Evolutionary conservation across 2,888 invertebrate species (phyloP), one percentile per base, ranked within the genome.

Genomic region (Chrysolina americana): DNA sequence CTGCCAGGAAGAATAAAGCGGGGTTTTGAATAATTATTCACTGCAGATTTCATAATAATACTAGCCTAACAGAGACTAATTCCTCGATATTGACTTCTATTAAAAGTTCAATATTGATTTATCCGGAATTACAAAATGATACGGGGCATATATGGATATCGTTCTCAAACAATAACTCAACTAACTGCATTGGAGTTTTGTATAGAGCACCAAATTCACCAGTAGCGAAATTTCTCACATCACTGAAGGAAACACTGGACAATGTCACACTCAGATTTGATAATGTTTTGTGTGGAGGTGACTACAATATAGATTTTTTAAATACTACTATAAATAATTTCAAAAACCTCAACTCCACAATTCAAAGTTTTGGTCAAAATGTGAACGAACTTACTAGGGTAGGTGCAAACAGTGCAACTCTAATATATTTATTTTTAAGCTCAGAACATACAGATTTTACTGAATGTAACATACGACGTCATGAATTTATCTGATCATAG

Each of bases 241-340:
- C 15, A 50, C 15, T 59, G 23, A 23, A 59, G 23, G 59, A 59
- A 59, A 21, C 10, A 2, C 59, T 59, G 10, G 17, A 19, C 23
- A 59, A 21, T 59, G 59, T 59, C 59, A 59, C 59, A 59, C 59
- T 21, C 23, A 28, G 23, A 59, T 59, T 59, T 50, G n/a, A 50
- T n/a, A n/a, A n/a, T 17, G 19, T 41, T n/a, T 63, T 63, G 6
- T 63, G 41, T 19, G 41, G 41, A n/a, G 59, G 36, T 15, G 19
- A 59, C 17, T 59, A 23, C 59, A 36, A 59, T 59, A 23, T 59
- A 28, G 59, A 59, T 59, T 59, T 59, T 59, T 21, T 15, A 23
- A 59, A 21, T 21, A 21, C 9, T 10, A 59, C 15, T 10, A 23
- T 23, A 1, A 59, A 23, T 59, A 8, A 21, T 59, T 59, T 23